phyloP scores from a whole-genome alignment of 2,113 vertebrate species.

The Genyomyrus donnyi region DNA sequence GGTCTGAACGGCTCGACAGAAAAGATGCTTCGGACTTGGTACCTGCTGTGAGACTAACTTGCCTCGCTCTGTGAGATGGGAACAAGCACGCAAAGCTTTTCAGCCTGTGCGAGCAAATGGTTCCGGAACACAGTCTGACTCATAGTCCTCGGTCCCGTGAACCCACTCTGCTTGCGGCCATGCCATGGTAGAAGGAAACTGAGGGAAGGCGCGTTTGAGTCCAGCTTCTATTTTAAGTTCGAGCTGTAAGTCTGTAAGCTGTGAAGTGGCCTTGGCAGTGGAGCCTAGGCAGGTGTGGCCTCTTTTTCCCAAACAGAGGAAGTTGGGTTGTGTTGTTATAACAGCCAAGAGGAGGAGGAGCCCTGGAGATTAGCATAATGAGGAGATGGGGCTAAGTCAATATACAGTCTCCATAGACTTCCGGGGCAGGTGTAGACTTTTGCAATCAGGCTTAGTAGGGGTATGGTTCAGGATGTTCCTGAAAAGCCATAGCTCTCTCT shows the following conservation, averaged over 20 bases:
- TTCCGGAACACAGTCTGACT: neutral
- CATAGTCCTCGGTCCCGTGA: neutral
- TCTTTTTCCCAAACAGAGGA: neutral
- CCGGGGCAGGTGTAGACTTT: neutral
- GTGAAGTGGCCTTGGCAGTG: neutral
- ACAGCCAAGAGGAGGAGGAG: neutral
- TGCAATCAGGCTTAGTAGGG: neutral
- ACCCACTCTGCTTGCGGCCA: neutral
- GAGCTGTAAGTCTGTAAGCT: neutral
- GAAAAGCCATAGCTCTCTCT: neutral
- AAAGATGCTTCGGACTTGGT: slow-evolving; percentile 25
- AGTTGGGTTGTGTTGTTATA: neutral
- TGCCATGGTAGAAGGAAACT: neutral
- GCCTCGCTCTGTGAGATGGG: neutral
- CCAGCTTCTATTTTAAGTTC: neutral
- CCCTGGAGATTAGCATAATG: neutral
- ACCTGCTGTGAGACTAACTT: neutral
- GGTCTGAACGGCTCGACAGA: neutral
- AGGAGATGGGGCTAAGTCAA: neutral
- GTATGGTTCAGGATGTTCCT: neutral
- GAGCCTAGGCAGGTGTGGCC: neutral
- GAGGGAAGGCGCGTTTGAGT: neutral
- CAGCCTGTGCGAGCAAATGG: neutral
- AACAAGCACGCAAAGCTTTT: neutral
- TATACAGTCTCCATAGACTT: neutral